These are phyloP conservation scores for Pseudorhiza aurosa DNA, from an alignment of 30 jellyfish, hydroid and myxozoan species.

Conservation along the genomic window DNA sequence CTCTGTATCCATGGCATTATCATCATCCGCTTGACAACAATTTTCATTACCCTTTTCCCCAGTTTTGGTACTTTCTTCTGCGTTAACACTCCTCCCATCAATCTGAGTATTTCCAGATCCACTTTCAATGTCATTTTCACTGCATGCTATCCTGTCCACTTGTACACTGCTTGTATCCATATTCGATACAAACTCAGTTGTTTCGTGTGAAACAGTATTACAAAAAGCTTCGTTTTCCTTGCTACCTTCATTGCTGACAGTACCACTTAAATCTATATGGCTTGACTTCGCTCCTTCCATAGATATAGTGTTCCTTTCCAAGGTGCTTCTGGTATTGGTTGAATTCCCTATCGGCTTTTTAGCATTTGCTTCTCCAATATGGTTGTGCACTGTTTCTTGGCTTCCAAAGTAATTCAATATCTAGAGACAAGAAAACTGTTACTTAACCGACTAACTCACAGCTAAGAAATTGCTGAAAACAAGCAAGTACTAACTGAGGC, in stretches of 20 bases:
- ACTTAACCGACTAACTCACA: neutral
- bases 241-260: neutral
- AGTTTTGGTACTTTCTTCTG: neutral
- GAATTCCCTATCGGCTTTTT: too few species aligned
- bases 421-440: neutral
- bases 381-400: neutral
- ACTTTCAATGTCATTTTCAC: neutral
- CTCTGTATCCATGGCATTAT: neutral
- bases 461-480: too few species aligned
- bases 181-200: neutral
- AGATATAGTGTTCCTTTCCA: neutral
- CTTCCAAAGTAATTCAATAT: slow-evolving; percentile 13
- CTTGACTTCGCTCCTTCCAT: neutral
- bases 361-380: neutral
- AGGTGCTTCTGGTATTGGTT: neutral
- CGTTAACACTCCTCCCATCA: neutral
- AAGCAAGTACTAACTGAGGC: too few species aligned
- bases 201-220: neutral
- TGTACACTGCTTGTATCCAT: neutral
- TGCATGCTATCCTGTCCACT: neutral
- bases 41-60: neutral
- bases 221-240: neutral
- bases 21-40: neutral
- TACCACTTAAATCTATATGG: neutral
- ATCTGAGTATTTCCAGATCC: neutral